Evolutionary conservation across 1,140 invertebrate genomes (phyloP).

Genomic region (Calosoma granatense): DNA sequence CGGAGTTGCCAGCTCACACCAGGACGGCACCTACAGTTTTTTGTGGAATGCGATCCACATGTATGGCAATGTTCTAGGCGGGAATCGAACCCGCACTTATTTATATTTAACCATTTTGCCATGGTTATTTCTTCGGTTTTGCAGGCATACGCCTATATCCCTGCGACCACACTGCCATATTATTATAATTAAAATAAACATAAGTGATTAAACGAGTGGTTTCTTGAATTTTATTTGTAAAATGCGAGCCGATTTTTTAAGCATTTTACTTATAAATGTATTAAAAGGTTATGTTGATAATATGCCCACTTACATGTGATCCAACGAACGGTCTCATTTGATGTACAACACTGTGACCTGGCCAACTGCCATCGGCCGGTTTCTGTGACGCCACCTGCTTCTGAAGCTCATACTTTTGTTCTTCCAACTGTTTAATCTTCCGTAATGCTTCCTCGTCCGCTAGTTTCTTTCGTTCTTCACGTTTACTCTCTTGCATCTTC

Average conservation of each 20-base stretch:
- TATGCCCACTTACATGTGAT: conserved; percentile 37
- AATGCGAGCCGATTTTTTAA: no score
- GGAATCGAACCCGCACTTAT: no score
- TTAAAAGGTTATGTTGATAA: neutral
- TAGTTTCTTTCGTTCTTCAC: conserved; percentile 83
- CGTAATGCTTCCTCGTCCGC: conserved; percentile 91
- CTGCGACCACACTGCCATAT: conserved; percentile 15
- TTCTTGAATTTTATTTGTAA: conserved; percentile 3
- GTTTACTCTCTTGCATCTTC: conserved; percentile 81
- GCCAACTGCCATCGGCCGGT: conserved; percentile 54
- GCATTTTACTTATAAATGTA: no score
- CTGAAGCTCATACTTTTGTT: conserved; percentile 74
- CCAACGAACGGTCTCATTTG: conserved; percentile 50
- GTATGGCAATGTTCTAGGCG: no score
- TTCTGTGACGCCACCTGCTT: conserved; percentile 78
- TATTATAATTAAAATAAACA: conserved; percentile 1
- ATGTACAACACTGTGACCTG: conserved; percentile 34
- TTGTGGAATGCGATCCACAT: no score
- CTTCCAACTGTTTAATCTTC: conserved; percentile 92
- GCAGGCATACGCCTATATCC: no score
- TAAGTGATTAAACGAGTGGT: neutral
- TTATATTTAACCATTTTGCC: no score
- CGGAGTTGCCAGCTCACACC: no score
- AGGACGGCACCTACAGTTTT: no score
- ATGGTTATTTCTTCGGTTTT: no score